Base-by-base conservation (phyloP, 2,113 vertebrate genomes). In the Dolichallabes microphthalmus region DNA sequence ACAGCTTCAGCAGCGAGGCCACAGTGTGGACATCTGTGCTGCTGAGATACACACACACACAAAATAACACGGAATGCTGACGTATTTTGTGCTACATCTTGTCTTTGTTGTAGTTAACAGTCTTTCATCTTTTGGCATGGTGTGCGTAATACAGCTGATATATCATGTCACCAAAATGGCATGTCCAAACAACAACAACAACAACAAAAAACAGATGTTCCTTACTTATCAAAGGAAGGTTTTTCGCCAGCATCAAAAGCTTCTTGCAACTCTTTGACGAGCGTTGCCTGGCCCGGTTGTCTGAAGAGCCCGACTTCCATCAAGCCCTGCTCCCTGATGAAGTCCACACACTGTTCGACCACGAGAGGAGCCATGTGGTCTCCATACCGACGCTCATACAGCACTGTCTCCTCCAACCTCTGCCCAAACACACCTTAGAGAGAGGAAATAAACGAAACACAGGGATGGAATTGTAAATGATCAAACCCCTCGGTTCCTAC, bases 11-110 rank as follows among this genome's bases (percentile, higher is more conserved):
- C 88, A 95, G 89, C 14, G 95, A 95, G 2, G 95, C 95, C 88
- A 95, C 95, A 2, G 95, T 95, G 87, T 95, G 94, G 86, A 95
- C 92, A 50, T 95, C 94, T 84, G 94, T 95, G 86, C 88, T 91
- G 86, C 95, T 95, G 90, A 87, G 89, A 86, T 25, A 8, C 14
- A 30, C 60, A 61, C 53, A 61, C 10, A 35, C 39, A 81, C 7
- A 71, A 53, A 64, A 27, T 10, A 10, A 9, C 45, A 85, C 7
- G 52, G 35, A 86, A 76, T 50, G 52, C 77, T 52, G 22, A 83
- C 53, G 80, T 53, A 25, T n/a, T 50, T 75, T 53, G 73, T 27
- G 9, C 74, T 20, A 27, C 27, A 39, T 64, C 45, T 76, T 83
- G 82, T 75, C 71, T 52, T 61, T 25, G 9, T 27, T 52, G 82